phyloP scores from a whole-genome alignment of 2,888 invertebrate genomes.

The Monopis laevigella region DNA sequence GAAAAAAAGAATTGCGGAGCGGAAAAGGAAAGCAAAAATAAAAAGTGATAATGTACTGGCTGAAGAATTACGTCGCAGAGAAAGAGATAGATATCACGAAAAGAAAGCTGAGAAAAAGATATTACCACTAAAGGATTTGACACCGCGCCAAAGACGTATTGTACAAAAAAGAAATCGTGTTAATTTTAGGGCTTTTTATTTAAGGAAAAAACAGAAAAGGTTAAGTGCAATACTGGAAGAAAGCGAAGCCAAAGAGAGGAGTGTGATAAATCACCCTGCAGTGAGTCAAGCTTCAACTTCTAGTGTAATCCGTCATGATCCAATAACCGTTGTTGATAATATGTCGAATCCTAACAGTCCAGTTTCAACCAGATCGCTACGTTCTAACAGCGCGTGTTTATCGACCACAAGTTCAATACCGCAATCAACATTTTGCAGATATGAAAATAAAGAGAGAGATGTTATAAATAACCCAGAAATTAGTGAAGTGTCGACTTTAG shows the following conservation, averaged over 20 bases:
- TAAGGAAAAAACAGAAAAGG: constrained; percentile 12
- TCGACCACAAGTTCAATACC: no score
- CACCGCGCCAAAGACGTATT: constrained; percentile 11
- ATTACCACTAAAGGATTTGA: constrained; percentile 16
- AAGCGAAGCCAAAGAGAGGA: constrained; percentile 13
- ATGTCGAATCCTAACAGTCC: constrained; percentile 12
- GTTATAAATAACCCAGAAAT: no score
- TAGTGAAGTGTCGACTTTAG: no score
- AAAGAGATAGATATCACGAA: constrained; percentile 16
- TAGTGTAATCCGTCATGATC: constrained; percentile 13
- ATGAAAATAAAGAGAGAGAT: no score
- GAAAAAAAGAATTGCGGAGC: constrained; percentile 15
- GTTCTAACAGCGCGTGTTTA: no score
- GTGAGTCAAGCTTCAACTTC: constrained; percentile 13
- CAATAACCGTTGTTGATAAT: constrained; percentile 11
- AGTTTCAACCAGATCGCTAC: constrained; percentile 13
- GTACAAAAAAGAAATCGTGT: constrained; percentile 15
- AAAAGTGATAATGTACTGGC: constrained; percentile 14
- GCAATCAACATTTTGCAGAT: no score
- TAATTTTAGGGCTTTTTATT: constrained; percentile 15
- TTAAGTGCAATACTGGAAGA: constrained; percentile 14
- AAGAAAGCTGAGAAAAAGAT: constrained; percentile 15
- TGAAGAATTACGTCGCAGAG: constrained; percentile 2
- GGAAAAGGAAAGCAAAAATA: constrained; percentile 15
- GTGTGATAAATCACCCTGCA: constrained; percentile 15